Conservation (phyloP, 2,888 invertebrate genomes). For the Athrips mouffetella region DNA sequence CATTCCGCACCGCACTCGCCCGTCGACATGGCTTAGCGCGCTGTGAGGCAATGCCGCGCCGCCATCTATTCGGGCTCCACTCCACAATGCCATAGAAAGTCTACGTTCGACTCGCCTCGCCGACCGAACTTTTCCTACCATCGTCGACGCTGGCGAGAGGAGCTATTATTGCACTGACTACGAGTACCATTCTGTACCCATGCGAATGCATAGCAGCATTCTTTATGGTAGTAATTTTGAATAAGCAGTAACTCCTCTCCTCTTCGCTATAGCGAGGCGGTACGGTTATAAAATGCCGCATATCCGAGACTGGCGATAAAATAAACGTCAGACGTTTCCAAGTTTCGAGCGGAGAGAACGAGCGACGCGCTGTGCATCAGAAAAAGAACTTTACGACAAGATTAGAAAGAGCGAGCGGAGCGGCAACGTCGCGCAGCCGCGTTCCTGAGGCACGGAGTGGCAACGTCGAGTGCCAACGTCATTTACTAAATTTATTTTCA, state of each 20-base stretch:
- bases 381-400: conserved; percentile 79
- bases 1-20: conserved; percentile 35
- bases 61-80: conserved; percentile 71
- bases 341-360: conserved; percentile 73
- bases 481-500: conserved; percentile 79
- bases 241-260: conserved; percentile 59
- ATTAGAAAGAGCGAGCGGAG: conserved; percentile 76
- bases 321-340: conserved; percentile 74
- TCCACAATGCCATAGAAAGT: conserved; percentile 78
- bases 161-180: conserved; percentile 49
- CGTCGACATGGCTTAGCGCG: conserved; percentile 63
- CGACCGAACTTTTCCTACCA: conserved; percentile 73
- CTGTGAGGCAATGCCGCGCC: conserved; percentile 73
- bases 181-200: conserved; percentile 37
- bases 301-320: conserved; percentile 70
- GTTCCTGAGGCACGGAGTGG: conserved; percentile 69
- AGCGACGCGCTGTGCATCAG: conserved; percentile 75
- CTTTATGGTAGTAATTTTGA: conserved; percentile 64
- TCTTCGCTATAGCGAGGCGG: conserved; percentile 46
- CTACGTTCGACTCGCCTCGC: conserved; percentile 67
- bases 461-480: conserved; percentile 72
- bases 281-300: conserved; percentile 68
- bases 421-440: conserved; percentile 74
- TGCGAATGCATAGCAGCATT: conserved; percentile 41
- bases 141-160: conserved; percentile 50